phyloP scores from a whole-genome alignment of 2,888 invertebrate genomes.

The Invenusta paracnida region DNA sequence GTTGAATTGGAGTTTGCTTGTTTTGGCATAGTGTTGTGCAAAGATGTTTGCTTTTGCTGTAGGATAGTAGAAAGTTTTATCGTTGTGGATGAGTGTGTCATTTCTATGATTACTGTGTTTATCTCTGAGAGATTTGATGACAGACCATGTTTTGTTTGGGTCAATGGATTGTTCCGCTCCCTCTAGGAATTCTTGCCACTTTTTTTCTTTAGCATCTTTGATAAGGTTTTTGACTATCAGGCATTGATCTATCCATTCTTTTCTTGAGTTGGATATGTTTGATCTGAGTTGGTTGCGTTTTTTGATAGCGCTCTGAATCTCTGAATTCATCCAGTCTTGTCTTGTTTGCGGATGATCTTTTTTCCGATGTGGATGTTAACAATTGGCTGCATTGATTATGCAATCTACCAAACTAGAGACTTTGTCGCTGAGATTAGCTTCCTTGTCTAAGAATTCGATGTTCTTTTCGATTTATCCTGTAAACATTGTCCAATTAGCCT shows the following conservation, averaged over 20 bases:
- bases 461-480: neutral
- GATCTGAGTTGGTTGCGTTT: neutral
- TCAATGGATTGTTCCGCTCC: constrained; percentile 7
- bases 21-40: neutral
- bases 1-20: neutral
- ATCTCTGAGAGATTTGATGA: neutral
- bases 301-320: neutral
- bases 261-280: neutral
- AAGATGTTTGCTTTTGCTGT: neutral
- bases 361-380: neutral
- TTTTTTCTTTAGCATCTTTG: neutral
- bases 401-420: too few species aligned
- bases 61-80: neutral
- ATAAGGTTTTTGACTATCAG: neutral
- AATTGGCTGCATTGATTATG: too few species aligned
- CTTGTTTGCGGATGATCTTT: neutral
- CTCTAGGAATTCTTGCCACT: constrained; percentile 9
- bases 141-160: neutral
- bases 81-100: neutral
- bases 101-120: neutral
- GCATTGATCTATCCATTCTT: constrained; percentile 5
- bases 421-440: neutral
- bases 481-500: neutral
- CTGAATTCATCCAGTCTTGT: neutral
- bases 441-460: neutral